Percentiles rank a stretch among this genome's conserved stretches.
Conservation (phyloP, 2,797 vertebrate genomes). For the Sparus aurata region DNA sequence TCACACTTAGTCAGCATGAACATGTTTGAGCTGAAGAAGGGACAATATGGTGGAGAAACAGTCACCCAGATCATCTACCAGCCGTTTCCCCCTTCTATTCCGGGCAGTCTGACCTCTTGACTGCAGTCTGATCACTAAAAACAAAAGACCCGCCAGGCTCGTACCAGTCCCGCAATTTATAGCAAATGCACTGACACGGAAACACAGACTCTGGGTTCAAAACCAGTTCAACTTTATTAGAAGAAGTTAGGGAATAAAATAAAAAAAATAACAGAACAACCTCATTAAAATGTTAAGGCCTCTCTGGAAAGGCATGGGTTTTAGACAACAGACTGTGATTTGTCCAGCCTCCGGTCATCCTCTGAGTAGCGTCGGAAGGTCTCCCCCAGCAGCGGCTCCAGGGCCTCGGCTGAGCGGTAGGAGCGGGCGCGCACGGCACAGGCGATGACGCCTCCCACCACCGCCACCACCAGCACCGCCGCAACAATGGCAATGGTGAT, state of each 20-base stretch:
- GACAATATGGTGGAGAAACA: not conserved
- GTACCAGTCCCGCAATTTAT: constrained; percentile 12
- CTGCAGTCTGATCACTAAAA: constrained; percentile 12
- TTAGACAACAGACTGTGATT: constrained; percentile 89
- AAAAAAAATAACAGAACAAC: constrained; percentile 32
- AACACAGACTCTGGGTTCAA: constrained; percentile 35
- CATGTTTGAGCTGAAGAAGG: not conserved
- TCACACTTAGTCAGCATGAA: not conserved
- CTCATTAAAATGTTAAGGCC: constrained; percentile 45
- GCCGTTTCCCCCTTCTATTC: constrained; percentile 14
- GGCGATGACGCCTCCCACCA: constrained; percentile 86
- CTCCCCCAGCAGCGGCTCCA: constrained; percentile 92
- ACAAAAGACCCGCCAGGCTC: constrained; percentile 6
- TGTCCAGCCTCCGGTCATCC: constrained; percentile 86
- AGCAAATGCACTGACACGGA: constrained; percentile 20
- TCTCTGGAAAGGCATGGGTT: not conserved
- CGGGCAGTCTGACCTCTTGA: constrained; percentile 23
- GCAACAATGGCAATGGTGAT: constrained; percentile 91
- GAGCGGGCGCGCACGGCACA: constrained; percentile 86
- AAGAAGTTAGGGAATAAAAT: constrained; percentile 54
- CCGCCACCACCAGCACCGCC: constrained; percentile 87
- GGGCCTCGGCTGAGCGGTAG: constrained; percentile 82
- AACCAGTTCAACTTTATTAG: constrained; percentile 77
- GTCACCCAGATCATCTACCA: not conserved
- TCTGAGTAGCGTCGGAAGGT: constrained; percentile 91